These are phyloP conservation scores for Glaucidium brasilianum DNA, from an alignment of 2,113 vertebrate species.

Conservation along the genomic window DNA sequence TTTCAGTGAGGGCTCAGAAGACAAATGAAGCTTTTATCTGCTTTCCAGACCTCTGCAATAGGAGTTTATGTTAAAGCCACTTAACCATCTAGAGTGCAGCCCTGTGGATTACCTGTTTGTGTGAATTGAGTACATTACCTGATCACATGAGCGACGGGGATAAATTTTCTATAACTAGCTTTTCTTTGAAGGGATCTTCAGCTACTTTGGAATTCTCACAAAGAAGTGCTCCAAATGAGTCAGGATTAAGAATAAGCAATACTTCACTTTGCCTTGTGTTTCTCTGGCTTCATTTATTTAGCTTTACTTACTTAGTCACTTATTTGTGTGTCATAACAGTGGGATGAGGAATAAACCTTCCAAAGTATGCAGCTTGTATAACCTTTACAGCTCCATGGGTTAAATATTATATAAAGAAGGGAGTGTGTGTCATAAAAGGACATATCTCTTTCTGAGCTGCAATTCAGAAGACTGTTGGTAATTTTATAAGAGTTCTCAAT, in stretches of 20 bases:
- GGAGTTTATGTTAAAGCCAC: conserved; percentile 77
- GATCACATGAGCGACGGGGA: conserved; percentile 4
- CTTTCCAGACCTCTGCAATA: conserved; percentile 23
- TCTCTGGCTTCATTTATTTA: conserved; percentile 18
- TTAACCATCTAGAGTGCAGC: conserved; percentile 64
- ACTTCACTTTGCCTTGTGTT: conserved; percentile 7
- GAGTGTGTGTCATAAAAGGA: conserved; percentile 34
- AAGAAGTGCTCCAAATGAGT: conserved; percentile 31
- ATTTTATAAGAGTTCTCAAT: conserved; percentile 11
- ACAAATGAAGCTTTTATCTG: conserved; percentile 77
- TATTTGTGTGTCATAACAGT: background rate
- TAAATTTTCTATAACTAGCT: conserved; percentile 36
- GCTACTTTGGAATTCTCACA: conserved; percentile 36
- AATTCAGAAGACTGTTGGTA: background rate
- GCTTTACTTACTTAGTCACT: conserved; percentile 30
- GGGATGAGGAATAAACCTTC: background rate
- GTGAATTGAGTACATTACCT: conserved; percentile 65
- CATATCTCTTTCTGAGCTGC: conserved; percentile 32
- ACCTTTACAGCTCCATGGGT: background rate
- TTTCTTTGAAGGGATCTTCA: conserved; percentile 61
- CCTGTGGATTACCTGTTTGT: conserved; percentile 70
- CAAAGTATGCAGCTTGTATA: background rate
- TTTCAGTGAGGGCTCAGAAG: conserved; percentile 52
- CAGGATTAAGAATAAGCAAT: conserved; percentile 56
- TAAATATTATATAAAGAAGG: conserved; percentile 30